Conservation (phyloP, 2,797 vertebrate species). For the Peromyscus aztecus region DNA sequence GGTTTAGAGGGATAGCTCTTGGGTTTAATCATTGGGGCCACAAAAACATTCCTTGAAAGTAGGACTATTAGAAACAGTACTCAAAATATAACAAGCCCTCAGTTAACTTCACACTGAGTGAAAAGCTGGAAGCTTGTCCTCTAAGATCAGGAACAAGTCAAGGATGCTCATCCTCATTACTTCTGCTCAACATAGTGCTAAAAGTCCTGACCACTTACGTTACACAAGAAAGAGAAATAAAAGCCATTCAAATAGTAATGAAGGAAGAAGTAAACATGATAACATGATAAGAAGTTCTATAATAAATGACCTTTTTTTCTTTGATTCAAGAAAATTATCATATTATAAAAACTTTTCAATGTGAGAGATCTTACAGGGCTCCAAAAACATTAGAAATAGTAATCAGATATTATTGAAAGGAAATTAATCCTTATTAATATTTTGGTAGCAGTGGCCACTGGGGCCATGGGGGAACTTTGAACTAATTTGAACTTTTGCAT, state of each 20-base stretch:
- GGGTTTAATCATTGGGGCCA: not conserved
- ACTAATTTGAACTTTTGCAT: slow-evolving; percentile 6
- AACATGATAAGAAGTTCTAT: not conserved
- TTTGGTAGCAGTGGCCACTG: slow-evolving; percentile 55
- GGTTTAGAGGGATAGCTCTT: not conserved
- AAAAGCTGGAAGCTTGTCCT: not conserved
- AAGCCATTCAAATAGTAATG: not conserved
- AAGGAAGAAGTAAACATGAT: not conserved
- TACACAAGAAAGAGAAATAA: not conserved
- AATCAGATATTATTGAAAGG: slow-evolving; percentile 31
- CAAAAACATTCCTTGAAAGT: not conserved
- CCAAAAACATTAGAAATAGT: slow-evolving; percentile 25
- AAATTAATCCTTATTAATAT: slow-evolving; percentile 24
- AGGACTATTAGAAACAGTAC: not conserved
- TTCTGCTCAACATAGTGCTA: not conserved
- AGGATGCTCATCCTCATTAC: not conserved
- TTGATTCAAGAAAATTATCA: not conserved
- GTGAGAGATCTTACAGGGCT: not conserved
- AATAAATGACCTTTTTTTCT: not conserved
- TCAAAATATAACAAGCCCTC: not conserved
- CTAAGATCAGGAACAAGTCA: not conserved
- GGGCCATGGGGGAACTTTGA: slow-evolving; percentile 44
- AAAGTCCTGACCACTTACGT: not conserved
- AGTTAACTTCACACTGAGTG: not conserved
- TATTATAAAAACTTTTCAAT: not conserved